Evolutionary conservation across 2,888 invertebrate species (phyloP), one percentile per base, ranked within the genome.

Genomic region (Epsilonema sp.): DNA sequence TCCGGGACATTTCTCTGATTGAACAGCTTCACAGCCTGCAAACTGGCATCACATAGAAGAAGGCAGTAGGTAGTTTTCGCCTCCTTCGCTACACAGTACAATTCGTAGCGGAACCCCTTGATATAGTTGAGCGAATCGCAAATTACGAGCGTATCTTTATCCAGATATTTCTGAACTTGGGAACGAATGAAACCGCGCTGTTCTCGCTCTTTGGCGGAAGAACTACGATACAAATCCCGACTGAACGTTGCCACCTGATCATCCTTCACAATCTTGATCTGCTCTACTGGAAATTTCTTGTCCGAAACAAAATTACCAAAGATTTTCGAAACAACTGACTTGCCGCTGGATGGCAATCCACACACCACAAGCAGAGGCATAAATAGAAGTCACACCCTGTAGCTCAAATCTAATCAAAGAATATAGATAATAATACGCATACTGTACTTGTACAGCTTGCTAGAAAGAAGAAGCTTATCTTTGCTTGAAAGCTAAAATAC

Each of bases 91-190:
- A 82, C 78, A 67, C 92, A 92, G 65, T 81, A 90, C 11, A 94
- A 65, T 68, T 94, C 94, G 67, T 94, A 94, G 31, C 94, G 75
- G 65, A 78, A 94, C 24, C 90, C 86, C 78, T 94, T 94, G 26
- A 94, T 92, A 64, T 94, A 94, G 70, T 94, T 94, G 49, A 81
- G 75, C 0, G 81, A 82, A 68, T 94, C 94, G 47, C 90, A 71
- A 58, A 94, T 86, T 16, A 90, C 78, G 5, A 92, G 74, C 63
- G 78, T 78, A 19, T 79, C 79, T 55, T 77, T 55, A 8, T 51
- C 51, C 22, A 62, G 42, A 19, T 49, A 44, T 26, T 54, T 53
- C 44, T 61, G 56, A 8, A 59, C 54, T 46, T 53, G 49, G 2
- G 58, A 55, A 20, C 59, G 53, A 25, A 61, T 45, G 44, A 51